Percentiles rank a stretch among this genome's conserved stretches.
phyloP scores from a whole-genome alignment of 2,888 invertebrate species.

The Nesidiocoris tenuis region DNA sequence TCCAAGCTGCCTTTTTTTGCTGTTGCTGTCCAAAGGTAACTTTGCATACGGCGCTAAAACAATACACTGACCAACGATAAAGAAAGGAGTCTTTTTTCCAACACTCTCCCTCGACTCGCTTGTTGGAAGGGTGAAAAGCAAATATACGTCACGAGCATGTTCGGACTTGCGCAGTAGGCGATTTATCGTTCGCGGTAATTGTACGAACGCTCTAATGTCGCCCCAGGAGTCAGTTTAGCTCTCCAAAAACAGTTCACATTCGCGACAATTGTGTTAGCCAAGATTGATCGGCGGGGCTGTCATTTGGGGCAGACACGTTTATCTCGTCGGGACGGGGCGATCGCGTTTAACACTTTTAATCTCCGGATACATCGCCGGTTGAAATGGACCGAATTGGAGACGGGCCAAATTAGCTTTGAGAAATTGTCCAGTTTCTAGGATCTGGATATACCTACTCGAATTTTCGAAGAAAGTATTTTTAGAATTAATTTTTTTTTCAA shows the following conservation, averaged over 20 bases:
- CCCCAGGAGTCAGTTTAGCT: slow-evolving; percentile 17
- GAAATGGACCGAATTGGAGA: neutral
- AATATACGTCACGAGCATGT: slow-evolving; percentile 28
- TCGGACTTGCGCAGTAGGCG: slow-evolving; percentile 7
- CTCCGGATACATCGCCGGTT: too few relatives aligned
- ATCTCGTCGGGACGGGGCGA: neutral
- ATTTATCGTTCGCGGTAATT: slow-evolving; percentile 27
- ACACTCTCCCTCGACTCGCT: too few relatives aligned
- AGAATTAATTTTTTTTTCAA: too few relatives aligned
- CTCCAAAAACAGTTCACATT: slow-evolving; percentile 22
- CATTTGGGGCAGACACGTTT: neutral
- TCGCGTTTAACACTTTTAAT: too few relatives aligned
- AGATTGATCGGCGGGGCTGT: neutral
- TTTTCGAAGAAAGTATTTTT: too few relatives aligned
- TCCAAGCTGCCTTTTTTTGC: neutral
- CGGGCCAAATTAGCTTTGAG: too few relatives aligned
- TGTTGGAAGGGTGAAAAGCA: slow-evolving; percentile 18
- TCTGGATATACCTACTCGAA: too few relatives aligned
- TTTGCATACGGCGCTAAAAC: slow-evolving; percentile 26
- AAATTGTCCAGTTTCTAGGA: too few relatives aligned
- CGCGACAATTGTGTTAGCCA: too few relatives aligned
- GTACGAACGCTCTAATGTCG: slow-evolving; percentile 19
- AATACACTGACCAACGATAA: slow-evolving; percentile 14
- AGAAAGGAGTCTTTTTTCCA: neutral
- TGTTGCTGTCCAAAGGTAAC: slow-evolving; percentile 23